Base-by-base conservation (phyloP, 2,797 vertebrate genomes). In the Acanthornis magna region DNA sequence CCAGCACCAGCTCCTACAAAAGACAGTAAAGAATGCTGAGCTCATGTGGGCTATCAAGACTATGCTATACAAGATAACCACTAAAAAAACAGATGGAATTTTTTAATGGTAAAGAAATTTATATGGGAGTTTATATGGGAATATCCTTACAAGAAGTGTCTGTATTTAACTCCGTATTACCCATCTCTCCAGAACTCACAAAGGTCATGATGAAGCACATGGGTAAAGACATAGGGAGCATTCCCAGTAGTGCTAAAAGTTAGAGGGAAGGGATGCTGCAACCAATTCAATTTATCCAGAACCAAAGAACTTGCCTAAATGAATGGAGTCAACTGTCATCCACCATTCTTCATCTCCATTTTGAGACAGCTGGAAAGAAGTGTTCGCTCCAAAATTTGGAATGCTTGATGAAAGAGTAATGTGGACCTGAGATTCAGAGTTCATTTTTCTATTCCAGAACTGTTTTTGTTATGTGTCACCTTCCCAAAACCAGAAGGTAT, bases 231-330 rank as follows among this genome's bases (percentile, higher is more conserved):
- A 36, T 9, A 12, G 11, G 17, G 7, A 42, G 11, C 27, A 68
- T 34, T 85, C 11, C 10, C 18, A 54, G 16, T 1, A 54, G 20
- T 1, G 2, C 11, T 9, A 12, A 1, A 77, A 88, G 13, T 51
- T 10, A 54, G 4, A 50, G 4, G 45, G 5, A 77, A 71, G 1
- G 2, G 36, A 89, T 32, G 25, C 36, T 54, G 40, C 0, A 0
- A 29, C 25, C 40, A 77, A 22, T 10, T 34, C 45, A 74, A 2
- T 40, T 67, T n/a, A 23, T 23, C 38, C 54, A 26, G 17, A 67
- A 71, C 18, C 27, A 21, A 80, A 81, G 16, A 38, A 74, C 21
- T 62, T 36, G 43, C 5, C 38, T 75, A 58, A 72, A 68, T 23
- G 19, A 65, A 68, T 12, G 27, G 63, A 82, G 40, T 17, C 34